Conservation (phyloP, 92 coral and sea anemone genomes). For the Montipora capitata region DNA sequence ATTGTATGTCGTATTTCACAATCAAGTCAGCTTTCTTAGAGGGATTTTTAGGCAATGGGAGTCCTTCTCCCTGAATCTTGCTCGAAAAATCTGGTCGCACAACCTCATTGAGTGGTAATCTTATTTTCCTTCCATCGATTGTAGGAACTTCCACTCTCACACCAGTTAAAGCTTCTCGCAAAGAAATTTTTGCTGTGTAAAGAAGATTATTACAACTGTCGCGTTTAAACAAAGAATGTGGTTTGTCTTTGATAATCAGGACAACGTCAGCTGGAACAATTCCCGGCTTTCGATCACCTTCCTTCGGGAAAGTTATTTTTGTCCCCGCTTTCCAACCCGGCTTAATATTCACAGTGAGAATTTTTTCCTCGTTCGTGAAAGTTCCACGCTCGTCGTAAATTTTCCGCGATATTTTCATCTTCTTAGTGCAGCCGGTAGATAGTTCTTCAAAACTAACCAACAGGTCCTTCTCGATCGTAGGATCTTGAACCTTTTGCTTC, state of each 20-base stretch:
- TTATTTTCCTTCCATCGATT: conserved; percentile 74
- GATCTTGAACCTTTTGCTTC: conserved; percentile 87
- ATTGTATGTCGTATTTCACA: conserved; percentile 83
- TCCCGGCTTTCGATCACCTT: conserved; percentile 95
- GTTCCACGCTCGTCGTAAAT: conserved; percentile 74
- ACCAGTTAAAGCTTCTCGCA: conserved; percentile 92
- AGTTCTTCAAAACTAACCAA: conserved; percentile 89
- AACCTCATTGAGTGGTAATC: conserved; percentile 67
- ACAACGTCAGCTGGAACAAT: conserved; percentile 94
- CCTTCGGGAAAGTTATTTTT: conserved; percentile 84
- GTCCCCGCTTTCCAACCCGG: conserved; percentile 98
- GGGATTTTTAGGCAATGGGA: conserved; percentile 90
- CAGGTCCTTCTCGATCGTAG: conserved; percentile 91
- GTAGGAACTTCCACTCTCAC: conserved; percentile 77
- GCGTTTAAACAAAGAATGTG: conserved; percentile 82
- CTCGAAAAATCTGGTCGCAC: conserved; percentile 82
- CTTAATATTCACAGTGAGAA: conserved; percentile 88
- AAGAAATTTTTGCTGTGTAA: conserved; percentile 84
- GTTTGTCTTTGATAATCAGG: conserved; percentile 87
- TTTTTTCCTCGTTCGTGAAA: conserved; percentile 85
- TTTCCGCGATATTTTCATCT: conserved; percentile 93
- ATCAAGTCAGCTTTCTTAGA: conserved; percentile 85
- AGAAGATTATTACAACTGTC: conserved; percentile 89
- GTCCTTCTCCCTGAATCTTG: conserved; percentile 85
- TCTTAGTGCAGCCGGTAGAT: conserved; percentile 85